phyloP scores from a whole-genome alignment of 2,888 invertebrate genomes.

The Pseudoips prasinana region DNA sequence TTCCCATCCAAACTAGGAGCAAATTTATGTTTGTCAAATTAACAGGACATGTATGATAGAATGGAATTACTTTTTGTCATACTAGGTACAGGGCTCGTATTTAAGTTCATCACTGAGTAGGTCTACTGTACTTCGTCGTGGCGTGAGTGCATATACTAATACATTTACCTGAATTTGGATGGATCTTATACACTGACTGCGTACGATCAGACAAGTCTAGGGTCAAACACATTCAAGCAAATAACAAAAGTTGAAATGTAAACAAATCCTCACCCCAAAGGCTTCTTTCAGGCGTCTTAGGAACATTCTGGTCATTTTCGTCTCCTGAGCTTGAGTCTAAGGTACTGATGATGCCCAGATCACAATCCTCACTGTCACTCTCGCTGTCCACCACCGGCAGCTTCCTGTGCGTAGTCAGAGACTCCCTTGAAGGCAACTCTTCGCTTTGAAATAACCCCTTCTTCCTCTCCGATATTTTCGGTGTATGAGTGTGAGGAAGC shows the following conservation, averaged over 20 bases:
- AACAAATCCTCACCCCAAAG: conserved; percentile 60
- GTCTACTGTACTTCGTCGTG: too few relatives aligned
- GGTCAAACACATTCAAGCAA: too few relatives aligned
- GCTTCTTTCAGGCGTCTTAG: conserved; percentile 60
- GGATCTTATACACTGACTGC: too few relatives aligned
- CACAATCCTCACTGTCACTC: conserved; percentile 76
- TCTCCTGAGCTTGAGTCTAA: conserved; percentile 76
- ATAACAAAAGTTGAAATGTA: conserved; percentile 1
- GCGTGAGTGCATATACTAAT: too few relatives aligned
- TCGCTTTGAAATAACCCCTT: conserved; percentile 82
- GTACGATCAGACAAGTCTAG: too few relatives aligned
- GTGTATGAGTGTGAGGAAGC: conserved; percentile 70
- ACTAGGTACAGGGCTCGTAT: too few relatives aligned
- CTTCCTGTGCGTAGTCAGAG: conserved; percentile 63
- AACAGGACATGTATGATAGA: too few relatives aligned
- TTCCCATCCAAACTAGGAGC: too few relatives aligned
- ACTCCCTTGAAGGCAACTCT: conserved; percentile 51
- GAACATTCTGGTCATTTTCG: conserved; percentile 59
- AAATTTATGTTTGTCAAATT: too few relatives aligned
- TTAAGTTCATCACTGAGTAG: too few relatives aligned
- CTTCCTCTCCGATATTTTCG: conserved; percentile 83
- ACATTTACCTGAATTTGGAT: too few relatives aligned
- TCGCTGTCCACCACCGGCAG: conserved; percentile 73
- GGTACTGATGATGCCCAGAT: conserved; percentile 82
- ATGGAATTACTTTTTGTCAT: too few relatives aligned